Percentiles rank a stretch among this genome's conserved stretches.
phyloP scores from a whole-genome alignment of 2,888 invertebrate genomes.

The Clusia tigrina region DNA sequence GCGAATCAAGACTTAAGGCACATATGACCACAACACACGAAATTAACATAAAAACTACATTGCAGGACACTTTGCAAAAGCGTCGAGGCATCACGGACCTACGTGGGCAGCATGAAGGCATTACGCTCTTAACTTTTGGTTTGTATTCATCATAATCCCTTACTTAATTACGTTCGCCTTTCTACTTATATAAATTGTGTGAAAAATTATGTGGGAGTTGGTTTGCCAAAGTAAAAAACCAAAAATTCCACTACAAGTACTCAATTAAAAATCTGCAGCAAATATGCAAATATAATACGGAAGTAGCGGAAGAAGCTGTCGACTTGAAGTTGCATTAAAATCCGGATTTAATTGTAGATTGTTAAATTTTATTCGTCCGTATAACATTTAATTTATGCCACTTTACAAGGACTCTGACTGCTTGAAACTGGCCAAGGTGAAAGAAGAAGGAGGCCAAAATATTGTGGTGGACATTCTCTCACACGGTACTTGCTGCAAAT shows the following conservation, averaged over 20 bases:
- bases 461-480: not conserved
- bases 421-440: not conserved
- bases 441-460: not conserved
- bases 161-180: too few species aligned
- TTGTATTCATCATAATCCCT: too few species aligned
- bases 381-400: slow-evolving; percentile 23
- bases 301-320: slow-evolving; percentile 11
- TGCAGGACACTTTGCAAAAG: not conserved
- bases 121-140: too few species aligned
- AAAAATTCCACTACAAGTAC: not conserved
- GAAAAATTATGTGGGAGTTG: too few species aligned
- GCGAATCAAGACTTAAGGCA: too few species aligned
- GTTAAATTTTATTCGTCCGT: slow-evolving; percentile 31
- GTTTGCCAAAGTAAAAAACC: slow-evolving; percentile 7
- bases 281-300: slow-evolving; percentile 20
- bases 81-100: too few species aligned
- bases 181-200: slow-evolving; percentile 27
- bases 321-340: slow-evolving; percentile 21
- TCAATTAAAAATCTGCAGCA: slow-evolving; percentile 4
- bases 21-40: not conserved
- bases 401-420: not conserved
- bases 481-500: slow-evolving; percentile 21
- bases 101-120: too few species aligned
- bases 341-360: slow-evolving; percentile 32
- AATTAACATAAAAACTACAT: not conserved